Evolutionary conservation across 2,797 vertebrate genomes (phyloP), one percentile per base, ranked within the genome.

Genomic region (Rhyacichthys aspro): DNA sequence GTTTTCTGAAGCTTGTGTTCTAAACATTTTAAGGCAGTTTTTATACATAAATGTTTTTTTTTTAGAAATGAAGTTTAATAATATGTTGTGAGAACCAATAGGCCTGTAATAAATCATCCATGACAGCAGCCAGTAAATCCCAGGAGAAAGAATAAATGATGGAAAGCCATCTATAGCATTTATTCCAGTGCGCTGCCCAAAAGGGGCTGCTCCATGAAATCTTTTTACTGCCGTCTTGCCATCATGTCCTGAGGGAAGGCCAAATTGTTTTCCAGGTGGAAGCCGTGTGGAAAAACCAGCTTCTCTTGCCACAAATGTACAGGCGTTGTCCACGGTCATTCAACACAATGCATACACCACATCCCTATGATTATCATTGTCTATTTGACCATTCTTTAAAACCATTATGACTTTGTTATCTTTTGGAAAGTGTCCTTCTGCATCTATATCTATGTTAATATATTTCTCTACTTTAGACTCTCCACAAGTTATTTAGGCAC

Each of bases 211-310:
- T 45, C 11, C 9, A 14, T 1, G 11, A 4, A 33, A 52, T 33
- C 44, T 44, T 38, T 67, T 33, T 45, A n/a, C n/a, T n/a, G n/a
- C n/a, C n/a, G n/a, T n/a, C n/a, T n/a, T n/a, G n/a, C 28, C 28
- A 3, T 62, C 57, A 49, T 53, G 48, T 41, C 75, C 38, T 2
- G 11, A 32, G 52, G 57, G 58, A 56, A n/a, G 10, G 55, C 28
- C 56, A 19, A 32, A 42, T 16, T 28, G 9, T 49, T 67, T 67
- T 66, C 43, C 18, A 39, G 33, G 23, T 32, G 15, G 36, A 65
- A 39, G 2, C 49, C 47, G 57, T 67, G 67, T 72, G 53, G 63
- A 66, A 76, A 78, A 49, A 52, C 42, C 23, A 39, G 4, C 45
- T n/a, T 36, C 36, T 62, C 45, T 23, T n/a, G 23, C 70, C 39